These are phyloP conservation scores for Gymnocephalus cernua DNA, from an alignment of 2,113 vertebrate species.

Conservation along the genomic window DNA sequence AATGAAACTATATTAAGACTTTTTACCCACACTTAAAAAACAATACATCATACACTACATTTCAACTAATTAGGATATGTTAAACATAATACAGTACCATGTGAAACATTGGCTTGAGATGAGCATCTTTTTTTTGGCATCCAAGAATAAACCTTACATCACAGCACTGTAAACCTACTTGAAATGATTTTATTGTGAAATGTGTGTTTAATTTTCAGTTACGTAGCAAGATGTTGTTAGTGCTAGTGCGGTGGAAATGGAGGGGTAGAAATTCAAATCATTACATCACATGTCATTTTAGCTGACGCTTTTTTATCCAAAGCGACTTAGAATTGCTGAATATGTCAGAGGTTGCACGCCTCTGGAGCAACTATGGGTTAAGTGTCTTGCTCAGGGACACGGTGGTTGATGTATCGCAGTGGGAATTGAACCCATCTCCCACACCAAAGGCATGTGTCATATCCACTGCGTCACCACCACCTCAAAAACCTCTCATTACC, in stretches of 20 bases:
- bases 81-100: neutral
- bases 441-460: too few species aligned
- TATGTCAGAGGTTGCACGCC: too few species aligned
- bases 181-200: neutral
- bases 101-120: neutral
- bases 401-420: too few species aligned
- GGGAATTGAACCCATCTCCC: too few species aligned
- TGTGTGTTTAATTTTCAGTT: neutral
- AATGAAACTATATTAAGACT: neutral
- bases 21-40: neutral
- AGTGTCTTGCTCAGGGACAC: too few species aligned
- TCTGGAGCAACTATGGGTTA: too few species aligned
- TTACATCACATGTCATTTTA: too few species aligned
- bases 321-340: too few species aligned
- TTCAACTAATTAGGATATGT: neutral
- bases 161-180: neutral
- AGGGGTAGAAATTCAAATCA: neutral
- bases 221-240: neutral
- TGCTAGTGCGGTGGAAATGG: neutral
- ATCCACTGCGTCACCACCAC: too few species aligned
- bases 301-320: too few species aligned
- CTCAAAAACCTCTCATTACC: neutral
- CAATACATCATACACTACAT: neutral
- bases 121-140: neutral
- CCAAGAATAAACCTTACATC: neutral